Evolutionary conservation across 2,113 vertebrate species (phyloP).

Genomic region (Cyphomyrus discorhynchus): DNA sequence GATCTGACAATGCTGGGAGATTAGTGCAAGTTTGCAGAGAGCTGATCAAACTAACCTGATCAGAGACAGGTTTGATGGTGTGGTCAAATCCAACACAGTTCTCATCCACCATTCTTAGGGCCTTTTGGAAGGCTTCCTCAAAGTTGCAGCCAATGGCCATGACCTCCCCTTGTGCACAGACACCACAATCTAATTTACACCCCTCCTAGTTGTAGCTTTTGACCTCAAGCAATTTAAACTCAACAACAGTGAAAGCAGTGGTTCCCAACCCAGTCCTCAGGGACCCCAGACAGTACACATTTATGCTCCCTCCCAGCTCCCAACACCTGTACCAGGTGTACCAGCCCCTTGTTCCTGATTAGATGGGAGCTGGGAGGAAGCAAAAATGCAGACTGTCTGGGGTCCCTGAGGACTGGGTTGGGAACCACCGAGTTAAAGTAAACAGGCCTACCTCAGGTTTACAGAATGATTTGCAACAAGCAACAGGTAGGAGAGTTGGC

Average conservation of each 20-base stretch:
- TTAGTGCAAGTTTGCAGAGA: too few species aligned
- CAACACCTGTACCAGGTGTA: too few species aligned
- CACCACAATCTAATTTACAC: not conserved
- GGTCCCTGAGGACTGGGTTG: too few species aligned
- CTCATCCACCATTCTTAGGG: slow-evolving; percentile 95
- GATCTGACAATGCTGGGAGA: not conserved
- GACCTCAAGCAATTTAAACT: not conserved
- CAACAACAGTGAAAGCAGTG: not conserved
- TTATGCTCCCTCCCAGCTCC: too few species aligned
- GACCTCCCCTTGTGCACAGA: slow-evolving; percentile 74
- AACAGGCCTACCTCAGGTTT: not conserved
- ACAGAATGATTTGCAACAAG: not conserved
- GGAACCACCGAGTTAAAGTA: not conserved
- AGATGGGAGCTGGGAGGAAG: too few species aligned
- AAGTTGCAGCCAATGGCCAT: slow-evolving; percentile 93
- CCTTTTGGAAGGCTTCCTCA: slow-evolving; percentile 97
- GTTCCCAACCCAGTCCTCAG: too few species aligned
- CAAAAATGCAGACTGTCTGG: too few species aligned
- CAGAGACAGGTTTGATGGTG: slow-evolving; percentile 77
- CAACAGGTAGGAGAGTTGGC: not conserved
- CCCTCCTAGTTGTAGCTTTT: not conserved
- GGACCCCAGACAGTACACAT: too few species aligned
- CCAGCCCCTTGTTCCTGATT: too few species aligned
- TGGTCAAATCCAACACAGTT: slow-evolving; percentile 94
- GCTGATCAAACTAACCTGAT: slow-evolving; percentile 61